A percentile compares a stretch with the other conserved stretches of the same genome.
phyloP scores from a whole-genome alignment of 2,797 vertebrate species.

The Vespertilio murinus region DNA sequence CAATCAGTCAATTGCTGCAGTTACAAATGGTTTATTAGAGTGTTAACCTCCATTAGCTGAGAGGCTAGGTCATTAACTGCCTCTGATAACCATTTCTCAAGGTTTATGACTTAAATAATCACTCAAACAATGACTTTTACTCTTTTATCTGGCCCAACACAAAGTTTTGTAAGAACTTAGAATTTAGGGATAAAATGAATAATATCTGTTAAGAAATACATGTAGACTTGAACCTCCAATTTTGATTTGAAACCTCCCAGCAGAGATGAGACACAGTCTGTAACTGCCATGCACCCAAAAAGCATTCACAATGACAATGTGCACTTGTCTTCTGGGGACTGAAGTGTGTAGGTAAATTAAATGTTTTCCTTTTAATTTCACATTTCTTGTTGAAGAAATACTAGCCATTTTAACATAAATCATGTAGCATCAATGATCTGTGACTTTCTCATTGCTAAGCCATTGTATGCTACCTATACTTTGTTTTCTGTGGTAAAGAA shows the following conservation, averaged over 20 bases:
- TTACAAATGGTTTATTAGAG: slow-evolving; percentile 80
- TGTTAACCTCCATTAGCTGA: slow-evolving; percentile 78
- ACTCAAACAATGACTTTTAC: slow-evolving; percentile 61
- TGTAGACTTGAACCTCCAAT: background rate
- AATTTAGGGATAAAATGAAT: slow-evolving; percentile 49
- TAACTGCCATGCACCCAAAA: background rate
- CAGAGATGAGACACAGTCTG: background rate
- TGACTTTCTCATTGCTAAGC: background rate
- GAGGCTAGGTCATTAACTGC: slow-evolving; percentile 73
- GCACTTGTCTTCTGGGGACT: background rate
- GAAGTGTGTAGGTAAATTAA: background rate
- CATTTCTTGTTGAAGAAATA: background rate
- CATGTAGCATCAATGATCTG: background rate
- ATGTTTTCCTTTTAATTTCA: background rate
- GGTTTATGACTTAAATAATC: slow-evolving; percentile 77
- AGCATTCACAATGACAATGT: background rate
- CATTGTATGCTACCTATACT: background rate
- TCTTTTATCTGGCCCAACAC: slow-evolving; percentile 67
- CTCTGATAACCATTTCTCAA: slow-evolving; percentile 75
- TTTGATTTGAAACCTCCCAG: background rate
- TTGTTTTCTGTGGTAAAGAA: background rate
- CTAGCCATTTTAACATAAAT: background rate
- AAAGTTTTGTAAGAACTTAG: slow-evolving; percentile 62
- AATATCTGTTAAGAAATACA: slow-evolving; percentile 7
- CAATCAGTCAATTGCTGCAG: slow-evolving; percentile 73